Base-by-base conservation (phyloP, 2,113 vertebrate genomes). In the Ictidomys tridecemlineatus region DNA sequence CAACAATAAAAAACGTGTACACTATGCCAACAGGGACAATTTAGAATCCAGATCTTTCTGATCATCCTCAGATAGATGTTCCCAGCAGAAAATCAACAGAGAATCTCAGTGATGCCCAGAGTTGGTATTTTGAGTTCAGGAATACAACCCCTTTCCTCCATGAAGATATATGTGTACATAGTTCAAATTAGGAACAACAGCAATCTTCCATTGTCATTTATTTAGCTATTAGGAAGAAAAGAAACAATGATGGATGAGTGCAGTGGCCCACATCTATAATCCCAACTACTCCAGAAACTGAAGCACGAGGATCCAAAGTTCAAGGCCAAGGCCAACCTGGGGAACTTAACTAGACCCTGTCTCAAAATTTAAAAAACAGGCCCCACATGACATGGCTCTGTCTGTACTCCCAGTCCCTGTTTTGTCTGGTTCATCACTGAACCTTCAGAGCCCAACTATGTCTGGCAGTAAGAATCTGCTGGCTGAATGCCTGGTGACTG, bases 21-120 rank as follows among this genome's bases (percentile, higher is more conserved):
- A 28, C 61, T 63, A 9, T 28, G 9, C 61, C 61, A 63, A 10
- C 22, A 45, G 65, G 37, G 45, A 80, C 79, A 85, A 85, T 58
- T 58, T 39, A 85, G 73, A 95, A 93, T 61, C 90, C 74, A 39
- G 73, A 48, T 79, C 65, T 61, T 16, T 79, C 65, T 95, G 56
- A 74, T 85, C 34, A 18, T 39, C 93, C 48, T 78, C 45, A 34
- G 5, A 63, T n/a, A 58, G 39, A 42, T 48, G 37, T 39, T 56
- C n/a, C 90, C 69, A 5, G 20, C 20, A 69, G 22, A 80, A 85
- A 78, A 69, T 45, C 78, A 51, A 79, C 72, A 67, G 11, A 45
- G 32, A 79, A 45, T 79, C 72, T 37, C 34, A 39, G 32, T 39
- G n/a, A 78, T 34, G 30, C 32, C 39, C 5, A 69, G 32, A 74